A percentile compares a stretch with the other conserved stretches of the same genome.
These are phyloP conservation scores for Amaurobius ferox DNA, from an alignment of 2,888 invertebrate species.

Conservation along the genomic window DNA sequence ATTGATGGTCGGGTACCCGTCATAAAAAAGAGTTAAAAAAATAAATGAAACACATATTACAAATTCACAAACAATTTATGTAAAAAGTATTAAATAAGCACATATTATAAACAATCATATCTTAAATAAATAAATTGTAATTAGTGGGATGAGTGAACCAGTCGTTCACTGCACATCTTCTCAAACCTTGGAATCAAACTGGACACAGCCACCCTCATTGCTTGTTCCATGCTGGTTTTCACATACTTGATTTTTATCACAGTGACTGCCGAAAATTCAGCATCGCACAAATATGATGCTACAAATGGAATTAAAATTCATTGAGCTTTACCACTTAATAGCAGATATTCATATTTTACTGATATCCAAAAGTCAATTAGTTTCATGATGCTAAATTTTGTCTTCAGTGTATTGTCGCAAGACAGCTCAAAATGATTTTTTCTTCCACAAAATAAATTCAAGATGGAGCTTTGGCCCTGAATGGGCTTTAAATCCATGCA, in stretches of 20 bases:
- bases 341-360: constrained; percentile 28
- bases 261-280: constrained; percentile 16
- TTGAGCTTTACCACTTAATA: constrained; percentile 23
- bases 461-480: not conserved
- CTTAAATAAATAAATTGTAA: too few species aligned
- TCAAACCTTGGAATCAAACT: too few species aligned
- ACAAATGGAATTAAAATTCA: constrained; percentile 23
- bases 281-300: constrained; percentile 18
- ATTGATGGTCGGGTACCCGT: too few species aligned
- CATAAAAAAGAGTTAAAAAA: too few species aligned
- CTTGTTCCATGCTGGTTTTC: too few species aligned
- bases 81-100: not conserved
- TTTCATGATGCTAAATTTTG: constrained; percentile 23
- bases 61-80: too few species aligned
- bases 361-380: constrained; percentile 28
- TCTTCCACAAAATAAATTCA: not conserved
- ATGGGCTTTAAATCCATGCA: constrained; percentile 34
- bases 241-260: constrained; percentile 2
- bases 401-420: constrained; percentile 16
- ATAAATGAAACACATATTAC: too few species aligned
- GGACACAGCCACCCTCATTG: too few species aligned
- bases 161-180: too few species aligned
- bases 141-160: too few species aligned
- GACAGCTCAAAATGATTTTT: constrained; percentile 29
- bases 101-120: too few species aligned